Evolutionary conservation across 1,140 invertebrate genomes (phyloP), one percentile per base, ranked within the genome.

Genomic region (Bilobella aurantiaca): DNA sequence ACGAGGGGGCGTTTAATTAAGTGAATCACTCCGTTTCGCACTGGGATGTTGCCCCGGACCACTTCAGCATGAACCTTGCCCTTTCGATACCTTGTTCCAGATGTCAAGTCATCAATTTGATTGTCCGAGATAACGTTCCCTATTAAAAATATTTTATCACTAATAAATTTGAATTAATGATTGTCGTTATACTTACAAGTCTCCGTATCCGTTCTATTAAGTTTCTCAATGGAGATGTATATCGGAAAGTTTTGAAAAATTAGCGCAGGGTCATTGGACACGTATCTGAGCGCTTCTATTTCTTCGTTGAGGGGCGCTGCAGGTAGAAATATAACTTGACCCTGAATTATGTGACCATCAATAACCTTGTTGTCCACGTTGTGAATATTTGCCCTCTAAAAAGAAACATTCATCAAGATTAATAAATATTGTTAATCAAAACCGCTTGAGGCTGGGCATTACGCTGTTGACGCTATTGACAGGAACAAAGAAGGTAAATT

Each of bases 1-100:
- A 94, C 92, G 1, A 96, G 79, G 0, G 91, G 91, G 66, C 89
- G 83, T 66, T 90, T 87, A 72, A 95, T 95, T 28, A 96, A 81
- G 79, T 96, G 93, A 1, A 95, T 85, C 0, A 95, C 91, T 12
- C 93, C 92, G 75, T 95, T 95, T 74, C 85, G 85, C 2, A 95
- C 89, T 0, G 92, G 91, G 69, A 96, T 94, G 77, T 96, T 94
- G n/a, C 86, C 87, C 76, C 86, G 86, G 1, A 93, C 83, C 64
- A 96, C 90, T 76, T 92, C 87, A 1, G 90, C 87, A 23, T 92
- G 73, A 2, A 94, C 91, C 3, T 90, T 88, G 16, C 91, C 92
- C 30, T 83, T 81, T 0, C 83, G 81, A 75, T 93, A 89, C 49
- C 49, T 53, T 23, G 49, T 53, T 63, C 82, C 85, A 0, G 81